phyloP scores from a whole-genome alignment of 2,113 vertebrate genomes.

The Epinephelus lanceolatus region DNA sequence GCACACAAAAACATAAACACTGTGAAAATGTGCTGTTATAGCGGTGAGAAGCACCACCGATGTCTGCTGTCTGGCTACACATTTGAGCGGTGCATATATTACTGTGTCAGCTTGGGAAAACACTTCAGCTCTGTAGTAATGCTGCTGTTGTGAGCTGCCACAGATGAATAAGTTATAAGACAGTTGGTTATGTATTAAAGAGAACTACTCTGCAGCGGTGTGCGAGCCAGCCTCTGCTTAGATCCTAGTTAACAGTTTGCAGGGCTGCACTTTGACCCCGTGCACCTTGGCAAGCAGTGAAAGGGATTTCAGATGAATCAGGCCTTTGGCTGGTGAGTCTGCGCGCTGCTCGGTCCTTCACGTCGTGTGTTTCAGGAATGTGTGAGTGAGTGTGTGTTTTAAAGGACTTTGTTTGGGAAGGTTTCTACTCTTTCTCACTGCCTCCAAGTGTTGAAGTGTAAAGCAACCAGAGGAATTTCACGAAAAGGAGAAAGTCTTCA shows the following conservation, averaged over 20 bases:
- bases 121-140: background rate
- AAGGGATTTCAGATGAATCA: slow-evolving; percentile 72
- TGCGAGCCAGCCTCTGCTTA: slow-evolving; percentile 14
- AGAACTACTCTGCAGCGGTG: slow-evolving; percentile 31
- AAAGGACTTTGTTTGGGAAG: slow-evolving; percentile 14
- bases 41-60: background rate
- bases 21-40: background rate
- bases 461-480: slow-evolving; percentile 5
- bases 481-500: slow-evolving; percentile 7
- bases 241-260: slow-evolving; percentile 54
- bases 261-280: slow-evolving; percentile 80
- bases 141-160: background rate
- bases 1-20: background rate
- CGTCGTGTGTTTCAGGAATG: slow-evolving; percentile 85
- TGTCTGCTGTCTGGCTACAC: background rate
- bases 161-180: slow-evolving; percentile 17
- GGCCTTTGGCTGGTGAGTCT: slow-evolving; percentile 54
- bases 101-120: background rate
- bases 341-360: slow-evolving; percentile 44
- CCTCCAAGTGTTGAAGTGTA: background rate
- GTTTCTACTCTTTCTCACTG: background rate
- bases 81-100: background rate
- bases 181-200: slow-evolving; percentile 52
- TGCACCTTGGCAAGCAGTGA: slow-evolving; percentile 79
- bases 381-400: slow-evolving; percentile 52